These are phyloP conservation scores for Rhinoraja longicauda DNA, from an alignment of 2,797 vertebrate species.

Conservation along the genomic window DNA sequence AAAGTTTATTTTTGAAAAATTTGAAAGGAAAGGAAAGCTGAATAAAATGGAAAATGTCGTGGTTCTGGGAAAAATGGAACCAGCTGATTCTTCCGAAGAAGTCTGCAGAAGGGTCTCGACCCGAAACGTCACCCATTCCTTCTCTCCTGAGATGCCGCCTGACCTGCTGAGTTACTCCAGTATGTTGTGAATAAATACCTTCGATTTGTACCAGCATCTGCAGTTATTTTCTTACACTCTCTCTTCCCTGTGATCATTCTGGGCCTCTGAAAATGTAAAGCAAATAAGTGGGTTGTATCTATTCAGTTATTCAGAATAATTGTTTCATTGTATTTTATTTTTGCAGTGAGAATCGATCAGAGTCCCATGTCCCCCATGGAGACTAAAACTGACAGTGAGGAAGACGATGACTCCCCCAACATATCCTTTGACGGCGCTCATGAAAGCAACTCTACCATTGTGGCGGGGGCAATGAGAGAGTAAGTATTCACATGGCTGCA, in stretches of 20 bases:
- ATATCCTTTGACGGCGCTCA: conserved; percentile 61
- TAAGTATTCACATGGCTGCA: not conserved
- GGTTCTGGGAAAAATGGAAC: not conserved
- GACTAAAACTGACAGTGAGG: conserved; percentile 83
- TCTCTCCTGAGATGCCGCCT: too few relatives aligned
- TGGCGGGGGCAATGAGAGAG: conserved; percentile 5
- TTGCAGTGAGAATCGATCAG: conserved; percentile 77
- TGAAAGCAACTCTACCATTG: conserved; percentile 65
- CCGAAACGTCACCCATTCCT: too few relatives aligned
- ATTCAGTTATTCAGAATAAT: not conserved
- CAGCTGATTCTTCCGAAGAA: too few relatives aligned
- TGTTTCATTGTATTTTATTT: conserved; percentile 42
- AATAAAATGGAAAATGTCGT: not conserved
- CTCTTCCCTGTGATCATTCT: too few relatives aligned
- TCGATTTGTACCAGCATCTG: too few relatives aligned
- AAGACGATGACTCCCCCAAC: conserved; percentile 44
- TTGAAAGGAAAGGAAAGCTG: not conserved
- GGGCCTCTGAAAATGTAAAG: not conserved
- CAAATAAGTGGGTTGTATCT: not conserved
- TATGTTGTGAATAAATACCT: too few relatives aligned
- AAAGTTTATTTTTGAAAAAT: not conserved
- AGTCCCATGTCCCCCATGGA: conserved; percentile 81
- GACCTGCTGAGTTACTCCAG: too few relatives aligned
- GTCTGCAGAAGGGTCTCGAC: too few relatives aligned
- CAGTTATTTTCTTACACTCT: too few relatives aligned